Evolutionary conservation across 1,140 invertebrate species (phyloP).

Genomic region (Pachypeltis micranthus): DNA sequence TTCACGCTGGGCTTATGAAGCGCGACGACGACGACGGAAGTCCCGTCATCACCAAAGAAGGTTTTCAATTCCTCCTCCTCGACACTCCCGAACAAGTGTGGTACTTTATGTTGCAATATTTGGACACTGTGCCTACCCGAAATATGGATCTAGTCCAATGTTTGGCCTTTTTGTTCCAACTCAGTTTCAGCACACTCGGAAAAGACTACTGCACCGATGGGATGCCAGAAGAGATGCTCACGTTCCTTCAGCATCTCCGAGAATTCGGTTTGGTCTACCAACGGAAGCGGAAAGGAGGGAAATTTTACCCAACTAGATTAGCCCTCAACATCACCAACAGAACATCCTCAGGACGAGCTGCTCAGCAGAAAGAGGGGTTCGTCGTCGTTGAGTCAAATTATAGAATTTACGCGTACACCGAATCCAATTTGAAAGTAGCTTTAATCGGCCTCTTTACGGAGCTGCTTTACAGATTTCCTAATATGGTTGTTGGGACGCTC

Average conservation of each 20-base stretch:
- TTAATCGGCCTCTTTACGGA: constrained; percentile 85
- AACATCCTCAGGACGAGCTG: constrained; percentile 37
- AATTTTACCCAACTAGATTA: constrained; percentile 87
- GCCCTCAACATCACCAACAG: constrained; percentile 78
- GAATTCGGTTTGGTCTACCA: constrained; percentile 97
- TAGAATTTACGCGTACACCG: constrained; percentile 90
- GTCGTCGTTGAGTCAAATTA: constrained; percentile 97
- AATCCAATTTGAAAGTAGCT: constrained; percentile 84
- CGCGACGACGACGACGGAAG: constrained; percentile 60
- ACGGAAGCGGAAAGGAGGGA: constrained; percentile 78
- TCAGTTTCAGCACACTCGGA: constrained; percentile 90
- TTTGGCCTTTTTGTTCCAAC: constrained; percentile 86
- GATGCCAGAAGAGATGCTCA: constrained; percentile 73
- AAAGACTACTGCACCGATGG: constrained; percentile 95
- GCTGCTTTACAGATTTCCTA: constrained; percentile 87
- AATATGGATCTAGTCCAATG: constrained; percentile 81
- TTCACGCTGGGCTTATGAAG: constrained; percentile 87
- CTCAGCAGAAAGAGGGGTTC: constrained; percentile 55
- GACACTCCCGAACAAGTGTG: constrained; percentile 89
- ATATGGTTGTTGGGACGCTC: constrained; percentile 83
- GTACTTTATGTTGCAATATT: constrained; percentile 92
- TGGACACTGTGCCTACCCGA: constrained; percentile 78
- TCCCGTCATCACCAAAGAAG: constrained; percentile 78
- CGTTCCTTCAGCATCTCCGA: constrained; percentile 87
- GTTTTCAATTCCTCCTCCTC: constrained; percentile 90